These are phyloP conservation scores for Diphyllodes magnificus DNA, from an alignment of 2,113 vertebrate genomes.

Conservation along the genomic window DNA sequence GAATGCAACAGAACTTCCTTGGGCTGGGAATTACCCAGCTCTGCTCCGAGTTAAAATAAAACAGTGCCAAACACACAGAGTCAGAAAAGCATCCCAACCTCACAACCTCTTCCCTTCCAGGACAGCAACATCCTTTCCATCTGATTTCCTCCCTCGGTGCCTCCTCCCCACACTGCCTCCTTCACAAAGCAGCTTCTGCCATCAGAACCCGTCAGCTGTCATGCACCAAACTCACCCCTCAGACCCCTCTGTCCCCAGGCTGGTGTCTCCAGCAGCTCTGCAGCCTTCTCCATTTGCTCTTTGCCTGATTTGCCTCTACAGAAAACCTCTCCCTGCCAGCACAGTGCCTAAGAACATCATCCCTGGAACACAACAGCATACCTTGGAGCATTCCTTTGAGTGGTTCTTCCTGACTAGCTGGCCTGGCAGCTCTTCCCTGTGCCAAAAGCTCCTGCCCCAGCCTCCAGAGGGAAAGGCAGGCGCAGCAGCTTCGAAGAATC, in stretches of 20 bases:
- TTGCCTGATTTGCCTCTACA: background rate
- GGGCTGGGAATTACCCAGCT: background rate
- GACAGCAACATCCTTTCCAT: background rate
- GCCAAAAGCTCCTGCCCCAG: constrained; percentile 42
- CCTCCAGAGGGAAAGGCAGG: background rate
- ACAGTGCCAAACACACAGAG: background rate
- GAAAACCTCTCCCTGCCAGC: constrained; percentile 13
- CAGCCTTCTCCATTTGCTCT: background rate
- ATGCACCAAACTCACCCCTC: background rate
- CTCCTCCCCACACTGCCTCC: background rate
- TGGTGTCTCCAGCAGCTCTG: background rate
- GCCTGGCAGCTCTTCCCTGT: constrained; percentile 4
- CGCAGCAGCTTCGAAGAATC: background rate
- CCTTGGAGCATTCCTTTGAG: constrained; percentile 44
- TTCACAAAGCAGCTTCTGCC: background rate
- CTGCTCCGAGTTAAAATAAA: background rate
- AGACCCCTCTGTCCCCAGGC: background rate
- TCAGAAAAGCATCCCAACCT: background rate
- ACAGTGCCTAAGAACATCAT: constrained; percentile 4
- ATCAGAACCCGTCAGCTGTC: background rate
- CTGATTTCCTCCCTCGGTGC: background rate
- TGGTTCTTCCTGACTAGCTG: constrained; percentile 41
- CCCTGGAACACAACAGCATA: constrained; percentile 22
- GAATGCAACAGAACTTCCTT: background rate
- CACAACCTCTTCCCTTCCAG: background rate